phyloP scores from a whole-genome alignment of 2,888 invertebrate genomes.

The Drosophila meridionalis region DNA sequence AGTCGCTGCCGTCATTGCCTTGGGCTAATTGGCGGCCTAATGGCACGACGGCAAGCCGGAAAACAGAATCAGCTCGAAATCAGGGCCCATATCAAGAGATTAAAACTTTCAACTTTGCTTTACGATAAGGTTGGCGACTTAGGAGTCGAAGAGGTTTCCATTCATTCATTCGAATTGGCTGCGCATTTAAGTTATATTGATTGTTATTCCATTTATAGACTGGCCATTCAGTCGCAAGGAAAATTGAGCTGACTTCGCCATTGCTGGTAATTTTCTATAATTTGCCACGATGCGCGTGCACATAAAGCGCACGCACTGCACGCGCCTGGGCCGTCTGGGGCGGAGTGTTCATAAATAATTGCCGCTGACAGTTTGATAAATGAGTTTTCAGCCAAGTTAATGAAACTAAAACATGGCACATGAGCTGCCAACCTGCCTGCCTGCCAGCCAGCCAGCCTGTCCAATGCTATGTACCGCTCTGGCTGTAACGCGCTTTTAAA shows the following conservation, averaged over 20 bases:
- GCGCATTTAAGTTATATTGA: conserved; percentile 54
- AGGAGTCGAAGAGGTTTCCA: conserved; percentile 30
- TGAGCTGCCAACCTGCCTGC: conserved; percentile 38
- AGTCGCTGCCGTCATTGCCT: too few species aligned
- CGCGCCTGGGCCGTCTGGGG: background rate
- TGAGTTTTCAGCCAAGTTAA: conserved; percentile 74
- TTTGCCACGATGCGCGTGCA: conserved; percentile 35
- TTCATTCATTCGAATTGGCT: conserved; percentile 63
- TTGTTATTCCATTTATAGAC: conserved; percentile 38
- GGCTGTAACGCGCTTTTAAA: conserved; percentile 60
- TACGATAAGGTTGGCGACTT: conserved; percentile 23
- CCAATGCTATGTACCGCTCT: conserved; percentile 16
- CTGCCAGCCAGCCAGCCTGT: conserved; percentile 12
- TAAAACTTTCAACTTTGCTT: conserved; percentile 65
- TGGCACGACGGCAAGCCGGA: conserved; percentile 22
- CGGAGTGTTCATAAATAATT: conserved; percentile 69
- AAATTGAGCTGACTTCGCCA: conserved; percentile 18
- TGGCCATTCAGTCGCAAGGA: conserved; percentile 24
- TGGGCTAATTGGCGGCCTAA: conserved; percentile 54
- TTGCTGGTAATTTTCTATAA: conserved; percentile 61
- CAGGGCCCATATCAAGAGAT: conserved; percentile 47
- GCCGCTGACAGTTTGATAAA: conserved; percentile 79
- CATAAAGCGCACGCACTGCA: conserved; percentile 42
- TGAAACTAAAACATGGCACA: conserved; percentile 75
- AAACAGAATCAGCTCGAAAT: conserved; percentile 24